phyloP scores from a whole-genome alignment of 2,797 vertebrate species.

The Cossypha dichroa region DNA sequence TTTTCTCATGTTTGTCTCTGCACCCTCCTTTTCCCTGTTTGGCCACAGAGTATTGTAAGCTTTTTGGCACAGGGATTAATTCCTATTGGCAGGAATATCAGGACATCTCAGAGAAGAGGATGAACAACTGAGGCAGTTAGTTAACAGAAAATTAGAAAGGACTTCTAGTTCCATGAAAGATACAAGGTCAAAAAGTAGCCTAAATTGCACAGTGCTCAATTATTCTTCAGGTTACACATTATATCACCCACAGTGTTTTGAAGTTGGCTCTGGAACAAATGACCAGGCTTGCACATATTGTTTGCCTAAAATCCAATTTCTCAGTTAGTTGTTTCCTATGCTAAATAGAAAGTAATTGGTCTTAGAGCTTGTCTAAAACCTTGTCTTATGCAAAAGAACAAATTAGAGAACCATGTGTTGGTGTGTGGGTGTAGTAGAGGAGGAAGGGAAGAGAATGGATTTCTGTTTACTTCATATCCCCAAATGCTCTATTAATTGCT shows the following conservation, averaged over 20 bases:
- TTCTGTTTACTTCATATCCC: conserved; percentile 15
- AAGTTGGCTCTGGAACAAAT: conserved; percentile 11
- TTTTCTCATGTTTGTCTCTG: not conserved
- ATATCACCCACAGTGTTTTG: not conserved
- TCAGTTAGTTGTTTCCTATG: conserved; percentile 1
- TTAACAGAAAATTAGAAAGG: not conserved
- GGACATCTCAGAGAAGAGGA: not conserved
- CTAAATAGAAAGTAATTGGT: not conserved
- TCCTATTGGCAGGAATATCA: not conserved
- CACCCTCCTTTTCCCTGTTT: not conserved
- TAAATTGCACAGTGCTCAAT: not conserved
- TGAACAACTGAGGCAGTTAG: not conserved
- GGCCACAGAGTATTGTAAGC: not conserved
- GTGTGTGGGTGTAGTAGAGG: not conserved
- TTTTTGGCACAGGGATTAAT: not conserved
- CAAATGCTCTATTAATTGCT: conserved; percentile 7
- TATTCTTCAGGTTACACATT: not conserved
- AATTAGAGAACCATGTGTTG: not conserved
- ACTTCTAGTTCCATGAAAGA: not conserved
- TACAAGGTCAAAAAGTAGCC: not conserved
- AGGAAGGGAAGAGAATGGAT: conserved; percentile 6
- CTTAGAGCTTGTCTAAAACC: not conserved
- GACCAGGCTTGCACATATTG: not conserved
- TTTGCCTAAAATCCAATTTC: conserved; percentile 38
- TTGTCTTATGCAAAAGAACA: conserved; percentile 1